Base-by-base conservation (phyloP, 2,113 vertebrate species). In the Macrotus californicus region DNA sequence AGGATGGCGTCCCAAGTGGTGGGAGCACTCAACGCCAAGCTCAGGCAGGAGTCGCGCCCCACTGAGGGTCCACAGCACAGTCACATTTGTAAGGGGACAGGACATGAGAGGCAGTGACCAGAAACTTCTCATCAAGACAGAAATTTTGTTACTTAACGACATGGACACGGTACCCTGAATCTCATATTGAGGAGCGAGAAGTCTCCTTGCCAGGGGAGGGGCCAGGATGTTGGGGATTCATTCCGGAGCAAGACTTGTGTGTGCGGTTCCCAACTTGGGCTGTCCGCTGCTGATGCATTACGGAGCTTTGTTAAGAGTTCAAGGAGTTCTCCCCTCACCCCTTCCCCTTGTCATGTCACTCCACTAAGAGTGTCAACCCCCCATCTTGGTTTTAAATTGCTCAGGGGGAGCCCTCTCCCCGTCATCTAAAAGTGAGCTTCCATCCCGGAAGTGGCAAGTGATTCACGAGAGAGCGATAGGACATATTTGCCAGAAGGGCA, bases 401-500 rank as follows among this genome's bases (percentile, higher is more conserved):
- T 12, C 22, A 13, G 43, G 36, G 15, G 13, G 21, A 54, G 41
- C 21, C 39, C 67, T n/a, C 11, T 0, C 29, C 36, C 50, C 31
- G 2, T 7, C 7, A 66, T 8, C 70, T 70, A 67, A 41, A 24
- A 0, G 2, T 7, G 29, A 16, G 66, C 66, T 75, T 79, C 80
- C 18, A 11, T 12, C 39, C 10, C 2, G 16, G 69, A 41, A 67
- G 39, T 6, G 10, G 50, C 9, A 41, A 69, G 14, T 21, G 31
- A 48, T 10, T 56, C 46, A 0, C 3, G 29, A 39, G 66, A 83
- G 4, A 16, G 31, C 29, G 54, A 72, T 4, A 46, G 41, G 34
- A 31, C 8, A 1, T 1, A 2, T 29, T 2, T 59, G 34, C 88
- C 50, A 18, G 46, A 34, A 1, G 75, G 15, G 24, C 1, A 4